A percentile compares a stretch with the other conserved stretches of the same genome.
Conservation (phyloP, 37 sponge, comb jelly and placozoan species). For the Lycopodina hypogea region DNA sequence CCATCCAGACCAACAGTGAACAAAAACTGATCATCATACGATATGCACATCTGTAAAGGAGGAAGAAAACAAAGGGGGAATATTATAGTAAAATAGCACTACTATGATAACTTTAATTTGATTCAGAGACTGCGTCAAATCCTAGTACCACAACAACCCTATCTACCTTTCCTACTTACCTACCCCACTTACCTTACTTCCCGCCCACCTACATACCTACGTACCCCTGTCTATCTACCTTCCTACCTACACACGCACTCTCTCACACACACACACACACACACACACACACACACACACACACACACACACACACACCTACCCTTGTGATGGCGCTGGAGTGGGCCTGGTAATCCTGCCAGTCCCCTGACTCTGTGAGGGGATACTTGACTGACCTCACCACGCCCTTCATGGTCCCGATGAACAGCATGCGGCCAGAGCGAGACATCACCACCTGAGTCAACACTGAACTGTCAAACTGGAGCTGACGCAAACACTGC, state of each 20-base stretch:
- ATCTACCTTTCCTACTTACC: no score
- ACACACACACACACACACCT: slow-evolving; percentile 3
- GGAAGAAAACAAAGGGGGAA: background rate
- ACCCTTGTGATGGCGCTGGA: slow-evolving; percentile 79
- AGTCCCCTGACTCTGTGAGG: slow-evolving; percentile 81
- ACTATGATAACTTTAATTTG: no score
- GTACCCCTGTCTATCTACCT: no score
- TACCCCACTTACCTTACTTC: no score
- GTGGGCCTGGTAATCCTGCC: slow-evolving; percentile 86
- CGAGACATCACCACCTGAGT: slow-evolving; percentile 83
- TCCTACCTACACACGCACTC: no score
- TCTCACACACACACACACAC: no score
- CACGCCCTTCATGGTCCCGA: slow-evolving; percentile 77
- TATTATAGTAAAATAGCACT: background rate
- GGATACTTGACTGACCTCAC: slow-evolving; percentile 91
- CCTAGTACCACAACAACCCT: background rate
- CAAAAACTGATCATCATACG: slow-evolving; percentile 88
- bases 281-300: no score
- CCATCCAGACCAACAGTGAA: slow-evolving; percentile 93
- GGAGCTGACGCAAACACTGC: slow-evolving; percentile 72
- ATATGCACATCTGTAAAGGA: slow-evolving; percentile 66
- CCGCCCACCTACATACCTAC: no score
- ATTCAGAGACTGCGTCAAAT: no score
- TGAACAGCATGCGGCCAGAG: slow-evolving; percentile 93
- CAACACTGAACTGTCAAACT: slow-evolving; percentile 72